Evolutionary conservation across 2,888 invertebrate species (phyloP), one percentile per base, ranked within the genome.

Genomic region (Subacronicta megacephala): DNA sequence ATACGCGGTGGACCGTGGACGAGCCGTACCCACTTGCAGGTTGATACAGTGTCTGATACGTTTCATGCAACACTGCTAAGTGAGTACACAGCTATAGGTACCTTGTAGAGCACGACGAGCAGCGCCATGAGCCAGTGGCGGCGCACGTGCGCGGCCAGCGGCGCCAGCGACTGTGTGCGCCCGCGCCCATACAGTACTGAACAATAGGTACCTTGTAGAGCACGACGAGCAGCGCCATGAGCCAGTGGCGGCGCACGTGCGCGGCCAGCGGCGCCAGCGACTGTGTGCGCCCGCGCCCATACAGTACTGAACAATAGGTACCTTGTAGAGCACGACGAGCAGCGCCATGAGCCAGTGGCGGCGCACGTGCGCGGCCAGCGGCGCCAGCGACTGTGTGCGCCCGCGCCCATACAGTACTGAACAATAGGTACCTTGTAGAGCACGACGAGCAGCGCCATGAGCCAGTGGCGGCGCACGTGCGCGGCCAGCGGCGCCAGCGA

Each of bases 61-160:
- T 18, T 18, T 18, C 18, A 18, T 18, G 18, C 18, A 18, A 18
- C 18, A 18, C 18, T 18, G 18, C 18, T 18, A 18, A 18, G 18
- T 18, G 18, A 18, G 18, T 18, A 18, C 18, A 2, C 18, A 18
- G 18, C 18, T 18, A 18, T 10, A 26, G 7, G 26, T 88, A 98
- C 98, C 96, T 99, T 99, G 85, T 99, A 99, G 0, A 99, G 95
- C 51, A 99, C 96, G 12, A 99, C 98, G 12, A 99, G 96, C 16
- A 99, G 90, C 0, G 99, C 96, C 95, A 98, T 97, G 13, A 99
- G 95, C 99, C 99, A 99, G 72, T 97, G 97, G 37, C 98, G 95
- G 3, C 99, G 94, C 10, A 97, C 96, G 82, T 98, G 97, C 0
- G 98, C 96, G 85, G 98, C 98, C 58, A 99, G 92, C 72, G 96